Base-by-base conservation (phyloP, 2,888 invertebrate species). In the Hydriomena furcata region DNA sequence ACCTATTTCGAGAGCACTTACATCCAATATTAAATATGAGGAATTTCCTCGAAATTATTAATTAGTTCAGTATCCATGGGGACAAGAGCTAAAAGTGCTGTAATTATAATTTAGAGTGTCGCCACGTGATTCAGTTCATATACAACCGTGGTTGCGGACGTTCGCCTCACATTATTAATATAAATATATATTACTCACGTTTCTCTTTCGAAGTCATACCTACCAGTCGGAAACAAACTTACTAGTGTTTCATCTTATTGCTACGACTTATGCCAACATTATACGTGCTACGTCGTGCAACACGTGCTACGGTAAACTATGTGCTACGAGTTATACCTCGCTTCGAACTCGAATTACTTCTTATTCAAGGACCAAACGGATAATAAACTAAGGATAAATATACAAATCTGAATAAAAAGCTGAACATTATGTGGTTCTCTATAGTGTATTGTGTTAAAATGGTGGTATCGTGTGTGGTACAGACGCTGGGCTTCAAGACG, bases 401-500 rank as follows among this genome's bases (percentile, higher is more conserved):
- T 17, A 17, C 4, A 17, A 17, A 17, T n/a, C n/a, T 3, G 17
- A 4, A 17, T 17, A 3, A 17, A 17, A 17, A 4, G 4, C 2
- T 3, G 17, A 17, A 17, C 17, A 17, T 17, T 17, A 45, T 45
- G 45, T 38, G 46, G 32, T 34, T 8, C 13, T 21, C 6, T 8
- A 27, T 47, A 23, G 21, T 40, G 10, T 1, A 0, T 6, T 31
- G 8, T 11, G 20, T 49, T 12, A 32, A 37, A 21, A 10, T 2
- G 7, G 11, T 41, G 8, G 1, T 37, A 7, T 34, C 28, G 11
- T 31, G 13, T 48, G 36, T 48, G 25, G 61, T 88, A 5, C 79
- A 95, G 94, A 95, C 96, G 0, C 85, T 97, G 56, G 96, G 96
- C 17, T 94, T 96, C 68, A 94, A 94, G 67, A 92, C 94, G 0